Base-by-base conservation (phyloP, 2,797 vertebrate genomes). In the Lemur catta region DNA sequence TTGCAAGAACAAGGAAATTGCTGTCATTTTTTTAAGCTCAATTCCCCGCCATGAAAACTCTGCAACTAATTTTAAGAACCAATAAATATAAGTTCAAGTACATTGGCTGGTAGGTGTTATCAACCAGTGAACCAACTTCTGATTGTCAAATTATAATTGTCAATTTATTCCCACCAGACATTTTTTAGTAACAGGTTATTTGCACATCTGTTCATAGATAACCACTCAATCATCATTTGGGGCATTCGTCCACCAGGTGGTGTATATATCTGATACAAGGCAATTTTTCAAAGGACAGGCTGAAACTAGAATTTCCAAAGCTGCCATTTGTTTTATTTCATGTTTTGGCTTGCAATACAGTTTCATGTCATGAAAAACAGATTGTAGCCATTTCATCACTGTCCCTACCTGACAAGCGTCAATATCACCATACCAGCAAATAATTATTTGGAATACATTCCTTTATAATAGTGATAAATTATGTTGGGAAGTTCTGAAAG, bases 321-420 rank as follows among this genome's bases (percentile, higher is more conserved):
- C 4, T 43, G 18, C 18, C n/a, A 80, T 94, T 91, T 82, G n/a
- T 96, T 94, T 96, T 80, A 85, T 67, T 93, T 86, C 35, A 24
- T 84, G 22, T 67, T 93, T 94, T 90, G 65, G 9, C 63, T 90
- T 35, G 61, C 2, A 67, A 59, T 20, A 59, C 9, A 55, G 30
- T 81, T 95, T 92, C 48, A 12, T 88, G 26, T 86, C 57, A 43
- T 95, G 26, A 46, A 94, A 96, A 95, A 91, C 63, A 96, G 57
- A 94, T 71, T 80, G 28, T 61, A 92, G 15, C 17, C 15, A 92
- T 92, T 96, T 94, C 13, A 72, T 79, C 35, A 90, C 26, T 61
- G 6, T 38, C 59, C 20, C 63, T 72, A 48, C 17, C 28, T 92
- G 22, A 92, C 17, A 72, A 59, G 5, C 90, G 59, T 90, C 57